These are phyloP conservation scores for Orycteropus afer DNA, from an alignment of 2,113 vertebrate genomes.

Conservation along the genomic window DNA sequence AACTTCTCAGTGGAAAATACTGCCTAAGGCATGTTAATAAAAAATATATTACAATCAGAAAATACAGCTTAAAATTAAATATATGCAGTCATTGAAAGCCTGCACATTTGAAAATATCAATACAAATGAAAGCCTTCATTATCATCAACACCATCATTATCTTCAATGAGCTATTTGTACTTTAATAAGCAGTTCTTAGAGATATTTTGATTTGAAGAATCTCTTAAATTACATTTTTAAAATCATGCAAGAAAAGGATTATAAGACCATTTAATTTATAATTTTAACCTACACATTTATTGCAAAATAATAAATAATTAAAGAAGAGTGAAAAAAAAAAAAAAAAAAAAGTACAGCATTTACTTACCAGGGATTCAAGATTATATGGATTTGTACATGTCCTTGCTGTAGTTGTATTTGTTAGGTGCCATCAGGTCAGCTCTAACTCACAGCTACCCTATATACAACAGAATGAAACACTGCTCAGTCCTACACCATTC, in stretches of 20 bases:
- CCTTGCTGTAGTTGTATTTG: too few relatives aligned
- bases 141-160: slow-evolving; percentile 54
- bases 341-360: neutral
- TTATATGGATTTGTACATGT: neutral
- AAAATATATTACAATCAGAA: slow-evolving; percentile 26
- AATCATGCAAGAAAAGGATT: slow-evolving; percentile 9
- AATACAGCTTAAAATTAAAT: slow-evolving; percentile 46
- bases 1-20: neutral
- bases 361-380: neutral
- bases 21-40: neutral
- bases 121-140: slow-evolving; percentile 63
- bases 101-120: slow-evolving; percentile 16
- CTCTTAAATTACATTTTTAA: slow-evolving; percentile 50
- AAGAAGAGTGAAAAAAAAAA: neutral
- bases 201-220: slow-evolving; percentile 49
- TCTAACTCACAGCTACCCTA: too few relatives aligned
- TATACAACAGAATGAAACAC: too few relatives aligned
- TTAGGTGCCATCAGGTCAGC: too few relatives aligned
- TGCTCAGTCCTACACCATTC: too few relatives aligned
- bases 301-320: neutral
- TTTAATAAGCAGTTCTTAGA: slow-evolving; percentile 32
- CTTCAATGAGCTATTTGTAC: slow-evolving; percentile 41
- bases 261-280: neutral
- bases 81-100: neutral
- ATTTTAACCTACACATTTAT: neutral